Base-by-base conservation (phyloP, 2,888 invertebrate species). In the Scaptomyza cyrtandrae region DNA sequence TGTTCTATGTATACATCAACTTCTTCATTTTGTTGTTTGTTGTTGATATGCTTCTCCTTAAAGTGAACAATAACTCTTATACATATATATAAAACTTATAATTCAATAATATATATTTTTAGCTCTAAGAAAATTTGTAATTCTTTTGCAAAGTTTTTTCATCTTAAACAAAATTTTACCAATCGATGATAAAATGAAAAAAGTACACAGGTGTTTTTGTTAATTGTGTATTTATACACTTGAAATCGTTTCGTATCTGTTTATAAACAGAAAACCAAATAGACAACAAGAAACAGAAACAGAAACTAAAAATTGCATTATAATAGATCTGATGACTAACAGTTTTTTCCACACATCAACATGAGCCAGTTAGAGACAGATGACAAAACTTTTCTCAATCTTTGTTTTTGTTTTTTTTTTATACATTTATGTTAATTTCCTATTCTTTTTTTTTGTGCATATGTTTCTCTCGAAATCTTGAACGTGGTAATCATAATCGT, bases 401-500 rank as follows among this genome's bases (percentile, higher is more conserved):
- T 39, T 35, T 14, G 19, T 6, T 29, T 29, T 11, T 44, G 7
- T 27, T 19, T 7, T 14, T n/a, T 19, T 13, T 13, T 24, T 11
- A 14, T 29, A 43, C 10, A 52, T 35, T 9, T 19, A 29, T 31
- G 9, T 29, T 4, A 19, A 13, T 14, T 55, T n/a, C n/a, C 9
- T 39, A 2, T 37, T n/a, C n/a, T 14, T 0, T 31, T 24, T 24
- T 41, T 16, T 35, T 10, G 6, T 19, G 19, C 56, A 41, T 63
- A 53, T 71, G 33, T 63, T 43, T n/a, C n/a, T 27, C 45, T 37
- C 39, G 1, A 27, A 48, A 48, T 3, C 24, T 73, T 70, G 60
- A 50, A 27, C 31, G 60, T n/a, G n/a, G n/a, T 70, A 75, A 63
- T 14, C 49, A 19, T 19, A 19, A 29, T 29, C 14, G 19, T 46